Percentiles rank a stretch among this genome's conserved stretches.
phyloP scores from a whole-genome alignment of 2,113 vertebrate genomes.

The Ardeotis arabs region DNA sequence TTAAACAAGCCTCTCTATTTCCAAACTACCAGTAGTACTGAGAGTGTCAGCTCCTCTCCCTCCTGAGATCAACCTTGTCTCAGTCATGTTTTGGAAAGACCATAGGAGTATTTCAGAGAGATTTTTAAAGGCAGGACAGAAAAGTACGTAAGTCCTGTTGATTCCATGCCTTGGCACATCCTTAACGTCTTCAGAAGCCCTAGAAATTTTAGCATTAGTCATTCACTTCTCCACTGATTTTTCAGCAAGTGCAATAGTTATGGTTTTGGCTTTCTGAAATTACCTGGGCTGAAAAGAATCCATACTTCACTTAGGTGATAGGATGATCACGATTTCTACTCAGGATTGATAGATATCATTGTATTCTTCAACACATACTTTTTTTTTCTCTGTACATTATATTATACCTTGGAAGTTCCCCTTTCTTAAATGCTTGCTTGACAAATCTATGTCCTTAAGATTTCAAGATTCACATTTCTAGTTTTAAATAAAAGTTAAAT shows the following conservation, averaged over 20 bases:
- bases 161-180: neutral
- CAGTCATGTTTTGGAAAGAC: neutral
- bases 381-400: neutral
- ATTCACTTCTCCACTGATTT: neutral
- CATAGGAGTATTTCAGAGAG: neutral
- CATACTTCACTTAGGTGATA: neutral
- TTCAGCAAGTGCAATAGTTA: neutral
- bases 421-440: neutral
- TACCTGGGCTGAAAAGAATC: neutral
- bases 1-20: neutral
- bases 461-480: neutral
- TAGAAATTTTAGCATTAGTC: neutral
- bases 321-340: neutral
- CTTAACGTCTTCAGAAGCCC: neutral
- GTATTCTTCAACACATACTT: neutral
- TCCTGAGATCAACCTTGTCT: neutral
- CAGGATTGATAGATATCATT: neutral
- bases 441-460: neutral
- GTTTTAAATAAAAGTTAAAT: neutral
- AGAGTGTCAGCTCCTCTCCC: neutral
- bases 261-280: neutral
- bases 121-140: neutral
- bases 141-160: neutral
- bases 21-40: neutral
- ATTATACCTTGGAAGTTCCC: neutral